Conservation (phyloP, 2,888 invertebrate species). For the Gibbula magus region DNA sequence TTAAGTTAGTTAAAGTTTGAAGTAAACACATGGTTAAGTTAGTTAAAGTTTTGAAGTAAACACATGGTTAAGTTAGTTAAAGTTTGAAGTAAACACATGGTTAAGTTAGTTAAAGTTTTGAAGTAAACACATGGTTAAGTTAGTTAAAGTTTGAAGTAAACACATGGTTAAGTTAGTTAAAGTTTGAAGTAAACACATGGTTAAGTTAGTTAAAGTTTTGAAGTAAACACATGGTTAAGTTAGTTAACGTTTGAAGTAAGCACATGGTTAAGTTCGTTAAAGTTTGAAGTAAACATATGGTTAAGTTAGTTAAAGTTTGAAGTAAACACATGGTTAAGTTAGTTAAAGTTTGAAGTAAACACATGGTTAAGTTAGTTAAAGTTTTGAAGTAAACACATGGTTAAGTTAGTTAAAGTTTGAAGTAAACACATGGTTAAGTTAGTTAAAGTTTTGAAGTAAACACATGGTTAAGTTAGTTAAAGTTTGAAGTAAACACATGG, state of each 20-base stretch:
- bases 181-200: too few species aligned
- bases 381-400: background rate
- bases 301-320: background rate
- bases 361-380: background rate
- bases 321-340: background rate
- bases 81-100: background rate
- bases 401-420: background rate
- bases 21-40: background rate
- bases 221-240: too few species aligned
- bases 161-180: background rate
- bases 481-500: background rate
- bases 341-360: background rate
- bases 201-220: too few species aligned
- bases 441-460: background rate
- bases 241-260: too few species aligned
- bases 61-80: background rate
- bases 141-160: background rate
- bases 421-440: background rate
- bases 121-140: background rate
- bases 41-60: background rate
- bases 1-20: background rate
- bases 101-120: background rate
- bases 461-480: background rate
- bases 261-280: too few species aligned
- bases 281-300: too few species aligned